Conservation (phyloP, 2,113 vertebrate genomes). For the Pelodiscus sinensis region DNA sequence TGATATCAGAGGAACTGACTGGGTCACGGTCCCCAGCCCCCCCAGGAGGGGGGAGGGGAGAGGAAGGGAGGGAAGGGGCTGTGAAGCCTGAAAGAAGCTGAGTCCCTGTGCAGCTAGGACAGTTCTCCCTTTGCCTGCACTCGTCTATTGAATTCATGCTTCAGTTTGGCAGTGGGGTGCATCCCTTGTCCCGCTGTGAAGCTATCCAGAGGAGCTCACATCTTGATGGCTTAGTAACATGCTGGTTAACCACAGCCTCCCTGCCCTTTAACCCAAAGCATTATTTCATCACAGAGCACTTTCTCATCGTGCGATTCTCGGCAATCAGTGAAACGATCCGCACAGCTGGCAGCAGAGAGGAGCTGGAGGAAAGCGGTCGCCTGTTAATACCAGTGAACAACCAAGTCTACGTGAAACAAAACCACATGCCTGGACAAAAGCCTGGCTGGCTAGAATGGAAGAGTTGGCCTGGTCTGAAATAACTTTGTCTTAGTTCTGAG, state of each 20-base stretch:
- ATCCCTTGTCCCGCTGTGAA: neutral
- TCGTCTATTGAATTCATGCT: neutral
- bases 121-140: neutral
- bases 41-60: no score
- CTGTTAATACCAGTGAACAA: neutral
- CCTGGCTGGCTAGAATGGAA: neutral
- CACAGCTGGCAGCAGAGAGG: neutral
- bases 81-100: neutral
- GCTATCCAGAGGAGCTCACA: neutral
- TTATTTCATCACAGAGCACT: neutral
- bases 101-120: neutral
- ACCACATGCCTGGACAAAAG: accelerated
- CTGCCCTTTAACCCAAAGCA: slow-evolving; percentile 14
- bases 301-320: neutral
- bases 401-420: neutral
- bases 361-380: neutral
- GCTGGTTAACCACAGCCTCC: neutral
- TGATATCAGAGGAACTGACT: neutral
- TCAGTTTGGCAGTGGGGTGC: accelerated
- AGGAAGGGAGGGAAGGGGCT: no score
- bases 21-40: no score
- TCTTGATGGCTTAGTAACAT: neutral
- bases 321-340: neutral
- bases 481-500: neutral
- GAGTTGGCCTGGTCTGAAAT: neutral